A percentile compares a stretch with the other conserved stretches of the same genome.
Conservation (phyloP, 2,888 invertebrate species). For the Pachliopta kotzebuea region DNA sequence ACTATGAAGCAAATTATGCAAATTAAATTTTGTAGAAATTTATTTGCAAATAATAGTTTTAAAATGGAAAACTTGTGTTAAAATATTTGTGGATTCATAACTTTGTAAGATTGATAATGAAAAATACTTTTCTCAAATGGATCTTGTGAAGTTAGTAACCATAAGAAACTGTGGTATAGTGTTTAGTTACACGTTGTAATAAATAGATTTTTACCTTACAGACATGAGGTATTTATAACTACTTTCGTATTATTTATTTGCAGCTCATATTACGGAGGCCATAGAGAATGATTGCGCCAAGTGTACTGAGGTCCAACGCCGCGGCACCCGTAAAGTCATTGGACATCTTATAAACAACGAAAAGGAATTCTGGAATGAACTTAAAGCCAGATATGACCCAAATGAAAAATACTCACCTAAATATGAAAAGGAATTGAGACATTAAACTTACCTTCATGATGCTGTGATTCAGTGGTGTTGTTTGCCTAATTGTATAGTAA, state of each 20-base stretch:
- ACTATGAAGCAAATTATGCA: slow-evolving; percentile 10
- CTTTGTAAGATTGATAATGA: too few species aligned
- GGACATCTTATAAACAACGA: slow-evolving; percentile 60
- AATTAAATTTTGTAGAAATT: slow-evolving; percentile 2
- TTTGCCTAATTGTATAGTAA: slow-evolving; percentile 1
- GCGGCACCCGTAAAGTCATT: slow-evolving; percentile 50
- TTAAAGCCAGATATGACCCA: slow-evolving; percentile 53
- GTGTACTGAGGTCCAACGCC: slow-evolving; percentile 54
- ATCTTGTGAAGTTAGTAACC: background rate
- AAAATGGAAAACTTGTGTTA: background rate
- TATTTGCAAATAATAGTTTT: background rate
- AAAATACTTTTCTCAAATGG: background rate
- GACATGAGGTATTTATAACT: too few species aligned
- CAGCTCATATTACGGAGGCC: slow-evolving; percentile 63
- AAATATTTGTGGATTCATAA: background rate
- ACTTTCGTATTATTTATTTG: background rate
- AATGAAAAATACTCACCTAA: slow-evolving; percentile 41
- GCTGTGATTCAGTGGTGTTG: background rate
- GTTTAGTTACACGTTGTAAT: too few species aligned
- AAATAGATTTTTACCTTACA: too few species aligned
- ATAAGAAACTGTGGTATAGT: too few species aligned
- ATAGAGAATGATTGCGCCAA: slow-evolving; percentile 57
- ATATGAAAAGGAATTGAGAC: slow-evolving; percentile 46
- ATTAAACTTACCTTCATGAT: background rate
- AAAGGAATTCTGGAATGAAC: slow-evolving; percentile 45